phyloP scores from a whole-genome alignment of 2,888 invertebrate species.

The Rhagonycha fulva region DNA sequence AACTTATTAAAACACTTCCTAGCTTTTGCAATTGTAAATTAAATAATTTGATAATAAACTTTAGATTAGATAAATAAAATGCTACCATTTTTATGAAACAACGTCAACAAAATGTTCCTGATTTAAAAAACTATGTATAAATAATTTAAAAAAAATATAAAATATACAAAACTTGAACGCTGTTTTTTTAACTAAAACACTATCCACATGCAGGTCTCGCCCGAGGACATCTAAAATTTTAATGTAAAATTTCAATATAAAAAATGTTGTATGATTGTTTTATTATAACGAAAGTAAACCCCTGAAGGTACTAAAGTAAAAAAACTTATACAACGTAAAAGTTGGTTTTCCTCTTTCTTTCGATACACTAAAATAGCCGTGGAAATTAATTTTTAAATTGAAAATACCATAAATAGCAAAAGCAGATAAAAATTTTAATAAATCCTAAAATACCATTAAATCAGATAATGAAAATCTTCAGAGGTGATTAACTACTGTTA shows the following conservation, averaged over 20 bases:
- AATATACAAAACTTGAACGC: constrained; percentile 15
- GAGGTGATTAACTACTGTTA: not conserved
- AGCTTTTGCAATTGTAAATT: constrained; percentile 33
- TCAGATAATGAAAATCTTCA: not conserved
- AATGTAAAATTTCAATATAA: not conserved
- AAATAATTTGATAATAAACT: constrained; percentile 30
- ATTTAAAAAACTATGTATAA: constrained; percentile 33
- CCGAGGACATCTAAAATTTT: not conserved
- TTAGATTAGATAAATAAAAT: constrained; percentile 28
- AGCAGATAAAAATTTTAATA: not conserved
- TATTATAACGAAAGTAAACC: not conserved
- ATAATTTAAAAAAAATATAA: constrained; percentile 27
- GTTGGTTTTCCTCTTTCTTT: not conserved
- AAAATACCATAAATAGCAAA: not conserved
- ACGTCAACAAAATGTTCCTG: constrained; percentile 33
- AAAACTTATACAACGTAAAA: not conserved
- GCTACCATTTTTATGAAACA: constrained; percentile 34
- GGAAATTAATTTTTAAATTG: not conserved
- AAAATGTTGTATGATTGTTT: not conserved
- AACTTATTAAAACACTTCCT: constrained; percentile 25
- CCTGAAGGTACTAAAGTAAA: not conserved
- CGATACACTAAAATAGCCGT: not conserved
- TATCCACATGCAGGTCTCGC: not conserved
- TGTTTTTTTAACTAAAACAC: not conserved
- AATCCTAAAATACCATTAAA: not conserved